Base-by-base conservation (phyloP, 2,113 vertebrate genomes). In the Anoplopoma fimbria region DNA sequence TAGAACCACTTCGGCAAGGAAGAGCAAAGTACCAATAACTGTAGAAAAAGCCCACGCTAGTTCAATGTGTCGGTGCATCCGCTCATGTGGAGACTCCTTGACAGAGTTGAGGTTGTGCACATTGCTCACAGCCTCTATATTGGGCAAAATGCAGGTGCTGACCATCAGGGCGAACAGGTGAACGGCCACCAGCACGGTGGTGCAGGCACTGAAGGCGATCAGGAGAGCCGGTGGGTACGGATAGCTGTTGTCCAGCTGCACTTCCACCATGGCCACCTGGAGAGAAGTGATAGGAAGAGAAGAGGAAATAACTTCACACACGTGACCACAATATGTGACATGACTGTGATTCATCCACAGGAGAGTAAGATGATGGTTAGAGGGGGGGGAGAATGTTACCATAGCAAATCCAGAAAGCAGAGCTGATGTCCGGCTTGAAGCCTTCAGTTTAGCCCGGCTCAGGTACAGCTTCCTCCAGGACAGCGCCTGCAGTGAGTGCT, bases 51-150 rank as follows among this genome's bases (percentile, higher is more conserved):
- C 98, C 98, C 98, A 99, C 0, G 98, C 98, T 84, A 99, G 95
- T 94, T 99, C 98, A 0, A 99, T 99, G 93, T 99, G 98, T 62
- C 95, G 93, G 82, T 99, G 98, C 98, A 99, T 99, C 64, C 98
- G 96, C 92, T 99, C 98, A 0, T 99, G 98, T 0, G 98, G 98
- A 0, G 98, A 99, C 93, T 99, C 98, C 0, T 97, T 97, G 88
- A 99, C 98, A 19, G 97, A 99, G 95, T 99, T 99, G 87, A 99
- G 96, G 93, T 99, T 99, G 94, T 99, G 98, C 88, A 99, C 98
- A 88, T 99, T 99, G 94, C 98, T 99, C 81, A 99, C 98, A 0
- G 98, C 98, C 80, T 99, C 98, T 80, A 99, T 97, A 0, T 99
- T 99, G 34, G 98, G 98, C 87, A 99, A 90, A 76, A 99, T 99